Evolutionary conservation across 2,888 invertebrate species (phyloP), one percentile per base, ranked within the genome.

Genomic region (Phaonia tiefii): DNA sequence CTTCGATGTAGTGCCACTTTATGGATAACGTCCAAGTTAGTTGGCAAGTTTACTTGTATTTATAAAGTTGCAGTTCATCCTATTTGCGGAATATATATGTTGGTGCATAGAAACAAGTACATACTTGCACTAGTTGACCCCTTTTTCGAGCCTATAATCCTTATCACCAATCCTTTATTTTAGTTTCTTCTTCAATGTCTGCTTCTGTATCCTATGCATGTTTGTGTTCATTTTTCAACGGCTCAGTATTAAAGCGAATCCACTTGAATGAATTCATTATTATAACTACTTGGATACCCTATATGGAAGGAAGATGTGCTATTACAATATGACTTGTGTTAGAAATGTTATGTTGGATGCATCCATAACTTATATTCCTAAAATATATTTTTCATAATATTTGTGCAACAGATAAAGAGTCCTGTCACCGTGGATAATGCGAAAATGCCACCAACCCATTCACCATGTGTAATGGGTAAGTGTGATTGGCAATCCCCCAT

Each of bases 261-360:
- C 63, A 81, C 75, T 81, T 78, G 75, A 81, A 75, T 78, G 72
- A 81, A 78, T 75, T 75, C 67, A 75, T 75, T 75, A 69, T 69
- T 72, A 75, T 75, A n/a, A n/a, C n/a, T 77, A 63, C 42, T 42
- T 42, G 42, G 2, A 22, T 39, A 42, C 37, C 37, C 60, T 60
- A 60, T 39, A 8, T 58, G 3, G 0, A 5, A 15, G 31, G 15
- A 39, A 8, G 60, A 10, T 11, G 8, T 51, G 37, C 8, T 37
- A 56, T 17, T 51, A 22, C 17, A 8, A 31, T 8, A 20, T 1
- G 1, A 20, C 22, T 51, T 20, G 1, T 17, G 17, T 17, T 51
- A 20, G 51, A 1, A 51, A 20, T 51, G 20, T 8, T 51, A 51
- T n/a, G n/a, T n/a, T n/a, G n/a, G n/a, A n/a, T n/a, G n/a, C n/a